Conservation (phyloP, 2,888 invertebrate species). For the Tipula helvola region DNA sequence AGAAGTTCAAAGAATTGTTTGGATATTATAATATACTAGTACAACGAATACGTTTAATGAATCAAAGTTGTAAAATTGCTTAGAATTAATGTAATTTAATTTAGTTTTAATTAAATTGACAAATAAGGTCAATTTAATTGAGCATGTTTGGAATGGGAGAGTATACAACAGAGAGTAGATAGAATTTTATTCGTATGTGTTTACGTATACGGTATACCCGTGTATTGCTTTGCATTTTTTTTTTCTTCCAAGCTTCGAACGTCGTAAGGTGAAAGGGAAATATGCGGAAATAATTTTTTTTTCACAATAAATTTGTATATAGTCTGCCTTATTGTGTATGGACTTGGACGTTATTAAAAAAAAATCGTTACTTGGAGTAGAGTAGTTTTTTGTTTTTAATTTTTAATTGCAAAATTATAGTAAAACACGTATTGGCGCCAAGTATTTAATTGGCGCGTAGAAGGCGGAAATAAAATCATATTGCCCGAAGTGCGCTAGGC, state of each 20-base stretch:
- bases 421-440: background rate
- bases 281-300: background rate
- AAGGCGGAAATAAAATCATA: background rate
- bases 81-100: background rate
- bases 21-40: background rate
- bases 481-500: too few species aligned
- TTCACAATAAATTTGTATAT: background rate
- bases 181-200: background rate
- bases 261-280: background rate
- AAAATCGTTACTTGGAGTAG: background rate
- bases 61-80: background rate
- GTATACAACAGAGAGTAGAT: background rate
- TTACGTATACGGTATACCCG: background rate
- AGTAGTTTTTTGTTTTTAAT: background rate
- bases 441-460: background rate
- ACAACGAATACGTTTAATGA: background rate
- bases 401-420: background rate
- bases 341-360: background rate
- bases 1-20: background rate
- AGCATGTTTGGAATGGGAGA: background rate
- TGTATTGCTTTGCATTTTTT: background rate
- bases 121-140: background rate
- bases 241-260: background rate
- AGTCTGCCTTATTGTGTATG: background rate
- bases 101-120: background rate